These are phyloP conservation scores for Onychomys leucogaster DNA, from an alignment of 2,797 vertebrate genomes.

Conservation along the genomic window DNA sequence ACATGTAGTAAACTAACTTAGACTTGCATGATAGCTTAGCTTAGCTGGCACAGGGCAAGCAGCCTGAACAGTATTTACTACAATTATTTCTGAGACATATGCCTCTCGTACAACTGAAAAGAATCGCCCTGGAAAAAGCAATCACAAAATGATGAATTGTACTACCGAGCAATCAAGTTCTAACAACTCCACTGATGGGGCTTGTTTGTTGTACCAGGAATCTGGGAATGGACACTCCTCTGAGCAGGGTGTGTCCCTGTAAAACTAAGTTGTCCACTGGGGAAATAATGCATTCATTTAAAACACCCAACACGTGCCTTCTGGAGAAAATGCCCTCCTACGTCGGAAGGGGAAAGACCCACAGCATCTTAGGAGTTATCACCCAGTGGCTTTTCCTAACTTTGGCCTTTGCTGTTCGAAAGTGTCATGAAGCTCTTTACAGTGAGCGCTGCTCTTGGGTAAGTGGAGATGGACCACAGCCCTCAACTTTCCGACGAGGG, in stretches of 20 bases:
- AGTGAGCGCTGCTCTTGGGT: not conserved
- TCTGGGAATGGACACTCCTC: not conserved
- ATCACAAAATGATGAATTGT: not conserved
- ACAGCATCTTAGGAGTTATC: not conserved
- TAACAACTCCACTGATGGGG: not conserved
- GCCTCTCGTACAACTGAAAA: not conserved
- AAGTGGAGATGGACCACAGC: not conserved
- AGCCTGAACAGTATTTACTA: slow-evolving; percentile 18
- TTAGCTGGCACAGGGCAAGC: not conserved
- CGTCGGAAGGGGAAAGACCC: not conserved
- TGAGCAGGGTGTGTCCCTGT: not conserved
- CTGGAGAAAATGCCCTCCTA: not conserved
- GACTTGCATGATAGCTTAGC: not conserved
- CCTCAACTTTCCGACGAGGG: not conserved
- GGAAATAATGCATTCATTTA: not conserved
- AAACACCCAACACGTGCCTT: not conserved
- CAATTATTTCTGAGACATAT: not conserved
- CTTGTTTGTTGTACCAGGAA: not conserved
- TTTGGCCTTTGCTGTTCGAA: not conserved
- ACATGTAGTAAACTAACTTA: not conserved
- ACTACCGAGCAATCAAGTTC: not conserved
- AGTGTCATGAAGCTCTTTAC: not conserved
- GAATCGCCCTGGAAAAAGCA: not conserved
- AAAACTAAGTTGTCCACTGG: not conserved
- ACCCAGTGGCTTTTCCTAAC: not conserved